A percentile compares a stretch with the other conserved stretches of the same genome.
These are phyloP conservation scores for Cosmopolites sordidus DNA, from an alignment of 2,888 invertebrate species.

Conservation along the genomic window DNA sequence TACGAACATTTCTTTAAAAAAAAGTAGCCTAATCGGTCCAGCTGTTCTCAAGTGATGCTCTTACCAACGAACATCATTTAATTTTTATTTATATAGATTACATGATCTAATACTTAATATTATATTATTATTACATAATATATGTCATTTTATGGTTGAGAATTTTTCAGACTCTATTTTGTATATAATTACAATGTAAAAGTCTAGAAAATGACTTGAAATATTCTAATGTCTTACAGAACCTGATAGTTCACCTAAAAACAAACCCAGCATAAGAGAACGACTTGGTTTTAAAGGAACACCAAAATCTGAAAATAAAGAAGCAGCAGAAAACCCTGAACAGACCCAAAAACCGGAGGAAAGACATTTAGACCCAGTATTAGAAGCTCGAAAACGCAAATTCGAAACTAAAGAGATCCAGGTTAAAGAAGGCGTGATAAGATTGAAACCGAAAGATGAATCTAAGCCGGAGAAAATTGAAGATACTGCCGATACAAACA, in stretches of 20 bases:
- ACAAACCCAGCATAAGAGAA: conserved; percentile 31
- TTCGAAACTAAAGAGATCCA: conserved; percentile 52
- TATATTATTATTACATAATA: too few relatives aligned
- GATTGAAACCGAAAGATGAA: conserved; percentile 39
- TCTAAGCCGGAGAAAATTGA: neutral
- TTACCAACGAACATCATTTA: too few relatives aligned
- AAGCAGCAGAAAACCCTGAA: conserved; percentile 16
- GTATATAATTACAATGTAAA: too few relatives aligned
- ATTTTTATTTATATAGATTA: too few relatives aligned
- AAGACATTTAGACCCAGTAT: conserved; percentile 45
- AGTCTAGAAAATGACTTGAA: too few relatives aligned
- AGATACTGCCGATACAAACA: conserved; percentile 4
- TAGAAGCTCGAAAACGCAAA: conserved; percentile 53
- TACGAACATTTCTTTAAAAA: too few relatives aligned
- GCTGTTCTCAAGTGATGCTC: too few relatives aligned
- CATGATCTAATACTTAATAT: too few relatives aligned
- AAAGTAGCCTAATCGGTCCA: too few relatives aligned
- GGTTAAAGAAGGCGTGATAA: conserved; percentile 50
- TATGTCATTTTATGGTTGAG: too few relatives aligned
- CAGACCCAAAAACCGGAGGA: conserved; percentile 26
- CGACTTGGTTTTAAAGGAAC: conserved; percentile 33
- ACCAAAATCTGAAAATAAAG: conserved; percentile 28
- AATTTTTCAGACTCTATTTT: too few relatives aligned
- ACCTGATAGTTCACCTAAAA: conserved; percentile 20
- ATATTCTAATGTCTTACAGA: conserved; percentile 14